Base-by-base conservation (phyloP, 2,113 vertebrate species). In the Lepisosteus osseus region DNA sequence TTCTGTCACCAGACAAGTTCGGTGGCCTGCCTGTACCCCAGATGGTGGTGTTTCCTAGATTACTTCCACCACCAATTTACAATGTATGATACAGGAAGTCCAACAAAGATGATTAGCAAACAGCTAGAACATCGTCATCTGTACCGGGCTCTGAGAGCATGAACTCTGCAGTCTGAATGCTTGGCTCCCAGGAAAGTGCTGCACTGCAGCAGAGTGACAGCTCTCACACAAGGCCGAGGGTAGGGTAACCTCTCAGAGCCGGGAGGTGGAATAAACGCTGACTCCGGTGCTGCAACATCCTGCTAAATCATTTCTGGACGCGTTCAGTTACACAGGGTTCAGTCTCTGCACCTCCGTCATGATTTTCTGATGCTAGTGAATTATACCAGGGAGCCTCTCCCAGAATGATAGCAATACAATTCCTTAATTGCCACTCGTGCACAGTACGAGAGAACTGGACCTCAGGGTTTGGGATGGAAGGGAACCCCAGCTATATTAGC, bases 291-390 rank as follows among this genome's bases (percentile, higher is more conserved):
- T 44, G 74, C 65, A 72, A 51, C 45, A 61, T 64, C 61, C 61
- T 29, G 70, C 61, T 65, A 72, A 72, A 65, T 65, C 70, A 65
- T 44, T 65, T 72, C 70, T 72, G 65, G 41, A 72, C 41, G 65
- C 69, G 68, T 54, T 69, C 67, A 69, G 64, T 68, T 69, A 69
- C 67, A 29, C 29, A 17, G 61, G 64, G 63, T 61, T 69, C 71
- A 17, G 64, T 69, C 13, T 40, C 63, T 14, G 61, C 70, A 42
- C 29, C 61, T 59, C 67, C 44, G 13, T 47, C 45, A 61, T 65
- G 71, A 15, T 63, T 55, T 54, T 42, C 1, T 54, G 61, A n/a
- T 47, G 68, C 67, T 29, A 17, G 9, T 13, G 41, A 69, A 64
- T 42, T 67, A 62, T 45, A 43, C 43, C 72, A 64, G 40, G 45